Evolutionary conservation across 2,797 vertebrate genomes (phyloP).

Genomic region (Platalea minor): DNA sequence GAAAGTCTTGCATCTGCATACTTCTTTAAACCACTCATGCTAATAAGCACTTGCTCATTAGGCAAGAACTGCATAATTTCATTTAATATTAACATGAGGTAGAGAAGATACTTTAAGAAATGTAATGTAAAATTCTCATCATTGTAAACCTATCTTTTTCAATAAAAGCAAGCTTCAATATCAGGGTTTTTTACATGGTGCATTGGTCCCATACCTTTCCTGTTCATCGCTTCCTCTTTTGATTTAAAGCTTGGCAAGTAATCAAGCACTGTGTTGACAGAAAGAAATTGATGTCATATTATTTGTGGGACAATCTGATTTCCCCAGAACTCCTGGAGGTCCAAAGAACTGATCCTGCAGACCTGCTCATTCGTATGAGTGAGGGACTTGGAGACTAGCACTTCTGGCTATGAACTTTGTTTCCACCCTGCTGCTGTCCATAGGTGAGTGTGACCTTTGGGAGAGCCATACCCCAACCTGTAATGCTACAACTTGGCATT

Average conservation of each 20-base stretch:
- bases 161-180: neutral
- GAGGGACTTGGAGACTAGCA: neutral
- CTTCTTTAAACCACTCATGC: neutral
- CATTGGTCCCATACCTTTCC: neutral
- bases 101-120: neutral
- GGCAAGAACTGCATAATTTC: neutral
- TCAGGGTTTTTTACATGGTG: neutral
- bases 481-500: neutral
- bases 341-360: neutral
- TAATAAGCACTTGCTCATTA: neutral
- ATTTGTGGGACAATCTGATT: neutral
- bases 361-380: neutral
- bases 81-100: neutral
- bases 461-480: neutral
- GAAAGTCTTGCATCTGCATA: neutral
- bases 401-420: neutral
- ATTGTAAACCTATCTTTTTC: neutral
- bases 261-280: neutral
- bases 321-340: neutral
- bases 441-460: neutral
- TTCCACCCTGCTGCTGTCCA: neutral
- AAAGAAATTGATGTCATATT: neutral
- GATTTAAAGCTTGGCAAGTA: neutral
- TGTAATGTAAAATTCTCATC: neutral
- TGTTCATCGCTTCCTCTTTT: neutral